Evolutionary conservation across 2,888 invertebrate species (phyloP).

Genomic region (Andrena fulva): DNA sequence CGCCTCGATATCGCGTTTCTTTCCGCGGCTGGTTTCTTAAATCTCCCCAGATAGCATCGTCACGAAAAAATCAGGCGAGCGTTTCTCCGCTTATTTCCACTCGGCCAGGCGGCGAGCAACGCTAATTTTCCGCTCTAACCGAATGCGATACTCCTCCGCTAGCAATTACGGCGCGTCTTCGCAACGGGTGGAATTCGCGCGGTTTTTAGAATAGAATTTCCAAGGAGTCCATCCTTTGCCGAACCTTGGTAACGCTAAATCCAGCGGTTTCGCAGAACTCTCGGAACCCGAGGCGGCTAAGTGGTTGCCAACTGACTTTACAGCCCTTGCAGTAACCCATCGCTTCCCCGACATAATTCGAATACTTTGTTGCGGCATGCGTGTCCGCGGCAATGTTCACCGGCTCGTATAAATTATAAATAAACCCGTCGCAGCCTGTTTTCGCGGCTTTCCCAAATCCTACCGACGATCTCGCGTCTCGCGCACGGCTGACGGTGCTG

Average conservation of each 20-base stretch:
- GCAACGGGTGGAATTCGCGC: background rate
- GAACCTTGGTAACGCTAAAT: slow-evolving; percentile 47
- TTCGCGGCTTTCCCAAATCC: background rate
- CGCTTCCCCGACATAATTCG: slow-evolving; percentile 56
- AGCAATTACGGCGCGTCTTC: slow-evolving; percentile 15
- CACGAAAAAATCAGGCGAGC: slow-evolving; percentile 39
- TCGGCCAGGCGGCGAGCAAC: slow-evolving; percentile 31
- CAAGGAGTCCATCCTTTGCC: background rate
- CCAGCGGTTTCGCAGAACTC: slow-evolving; percentile 20
- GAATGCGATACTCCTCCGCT: slow-evolving; percentile 30
- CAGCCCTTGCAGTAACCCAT: slow-evolving; percentile 52
- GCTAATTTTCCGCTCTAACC: slow-evolving; percentile 56
- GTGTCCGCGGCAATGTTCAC: slow-evolving; percentile 15
- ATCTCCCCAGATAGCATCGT: slow-evolving; percentile 52
- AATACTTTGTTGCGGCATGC: slow-evolving; percentile 52
- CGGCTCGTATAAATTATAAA: slow-evolving; percentile 60
- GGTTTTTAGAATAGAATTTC: slow-evolving; percentile 1
- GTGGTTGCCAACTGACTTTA: slow-evolving; percentile 68
- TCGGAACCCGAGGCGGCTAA: slow-evolving; percentile 25
- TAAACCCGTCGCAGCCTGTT: slow-evolving; percentile 42
- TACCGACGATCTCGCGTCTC: background rate
- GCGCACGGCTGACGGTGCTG: background rate
- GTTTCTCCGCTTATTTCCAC: slow-evolving; percentile 40
- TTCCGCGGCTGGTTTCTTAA: slow-evolving; percentile 33
- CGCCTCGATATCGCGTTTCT: slow-evolving; percentile 39